Percentiles rank a stretch among this genome's conserved stretches.
Evolutionary conservation across 2,113 vertebrate species (phyloP).

Genomic region (Pao palembangensis): DNA sequence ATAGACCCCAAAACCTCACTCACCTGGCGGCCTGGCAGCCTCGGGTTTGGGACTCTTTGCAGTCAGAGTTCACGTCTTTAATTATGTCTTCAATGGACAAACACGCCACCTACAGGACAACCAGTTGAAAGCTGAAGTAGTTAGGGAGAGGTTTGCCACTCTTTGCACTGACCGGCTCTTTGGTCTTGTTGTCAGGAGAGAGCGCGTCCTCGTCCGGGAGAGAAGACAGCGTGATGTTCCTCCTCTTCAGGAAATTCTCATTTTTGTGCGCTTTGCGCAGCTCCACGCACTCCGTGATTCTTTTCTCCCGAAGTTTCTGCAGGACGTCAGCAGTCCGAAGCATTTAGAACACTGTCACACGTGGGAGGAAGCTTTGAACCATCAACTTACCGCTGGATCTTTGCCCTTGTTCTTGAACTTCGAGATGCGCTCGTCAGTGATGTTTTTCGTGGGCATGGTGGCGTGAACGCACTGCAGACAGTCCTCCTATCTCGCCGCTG

Average conservation of each 20-base stretch:
- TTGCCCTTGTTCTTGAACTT: conserved; percentile 90
- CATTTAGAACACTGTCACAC: no score
- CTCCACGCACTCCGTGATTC: conserved; percentile 73
- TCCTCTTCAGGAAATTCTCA: conserved; percentile 83
- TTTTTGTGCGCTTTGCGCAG: conserved; percentile 85
- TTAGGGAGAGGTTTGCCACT: fast-evolving
- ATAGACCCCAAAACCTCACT: neutral
- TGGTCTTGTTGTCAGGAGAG: conserved; percentile 41
- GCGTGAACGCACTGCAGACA: conserved; percentile 52
- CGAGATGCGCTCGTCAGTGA: conserved; percentile 59
- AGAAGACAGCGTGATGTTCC: conserved; percentile 69
- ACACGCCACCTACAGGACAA: conserved; percentile 55
- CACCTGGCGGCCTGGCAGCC: conserved; percentile 88
- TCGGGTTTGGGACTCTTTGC: conserved; percentile 65
- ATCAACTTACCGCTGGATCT: conserved; percentile 74
- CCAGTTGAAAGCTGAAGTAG: neutral
- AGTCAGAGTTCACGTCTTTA: conserved; percentile 66
- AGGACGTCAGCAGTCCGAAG: no score
- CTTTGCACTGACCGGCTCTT: conserved; percentile 48
- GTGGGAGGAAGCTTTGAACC: no score
- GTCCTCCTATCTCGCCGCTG: neutral
- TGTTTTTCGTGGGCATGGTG: conserved; percentile 70
- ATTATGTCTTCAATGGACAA: conserved; percentile 77
- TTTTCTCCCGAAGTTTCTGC: conserved; percentile 79
- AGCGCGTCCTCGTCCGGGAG: conserved; percentile 53